Conservation (phyloP, 2,797 vertebrate species). For the Scleropages formosus region DNA sequence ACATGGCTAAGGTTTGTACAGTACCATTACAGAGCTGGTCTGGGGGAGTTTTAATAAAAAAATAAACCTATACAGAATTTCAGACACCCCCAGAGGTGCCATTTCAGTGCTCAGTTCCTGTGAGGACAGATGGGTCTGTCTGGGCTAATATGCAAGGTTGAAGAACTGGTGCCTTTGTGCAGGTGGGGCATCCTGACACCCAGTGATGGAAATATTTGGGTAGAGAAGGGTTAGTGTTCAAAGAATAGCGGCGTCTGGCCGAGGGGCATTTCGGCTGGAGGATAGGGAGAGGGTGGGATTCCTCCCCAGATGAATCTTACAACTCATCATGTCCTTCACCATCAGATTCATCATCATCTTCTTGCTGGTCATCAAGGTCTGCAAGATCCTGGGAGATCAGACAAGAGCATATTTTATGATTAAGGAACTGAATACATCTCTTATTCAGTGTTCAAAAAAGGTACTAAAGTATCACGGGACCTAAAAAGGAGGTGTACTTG, state of each 20-base stretch:
- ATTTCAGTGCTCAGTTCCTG: constrained; percentile 24
- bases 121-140: constrained; percentile 49
- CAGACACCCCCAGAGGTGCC: not conserved
- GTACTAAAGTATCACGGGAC: too few species aligned
- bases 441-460: too few species aligned
- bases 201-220: constrained; percentile 44
- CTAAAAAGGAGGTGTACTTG: too few species aligned
- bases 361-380: constrained; percentile 62
- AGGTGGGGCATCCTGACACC: constrained; percentile 35
- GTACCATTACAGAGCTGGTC: not conserved
- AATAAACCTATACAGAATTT: constrained; percentile 2
- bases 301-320: constrained; percentile 60
- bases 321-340: constrained; percentile 86
- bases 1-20: constrained; percentile 1
- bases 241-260: constrained; percentile 49
- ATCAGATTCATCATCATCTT: constrained; percentile 73
- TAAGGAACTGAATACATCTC: too few species aligned
- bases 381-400: constrained; percentile 71
- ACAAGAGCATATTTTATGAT: constrained; percentile 21
- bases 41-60: not conserved
- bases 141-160: constrained; percentile 45
- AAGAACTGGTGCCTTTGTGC: constrained; percentile 42
- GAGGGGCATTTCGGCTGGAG: constrained; percentile 50
- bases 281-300: constrained; percentile 52
- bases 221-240: constrained; percentile 58